Evolutionary conservation across 2,888 invertebrate species (phyloP).

Genomic region (Hyppa rectilinea): DNA sequence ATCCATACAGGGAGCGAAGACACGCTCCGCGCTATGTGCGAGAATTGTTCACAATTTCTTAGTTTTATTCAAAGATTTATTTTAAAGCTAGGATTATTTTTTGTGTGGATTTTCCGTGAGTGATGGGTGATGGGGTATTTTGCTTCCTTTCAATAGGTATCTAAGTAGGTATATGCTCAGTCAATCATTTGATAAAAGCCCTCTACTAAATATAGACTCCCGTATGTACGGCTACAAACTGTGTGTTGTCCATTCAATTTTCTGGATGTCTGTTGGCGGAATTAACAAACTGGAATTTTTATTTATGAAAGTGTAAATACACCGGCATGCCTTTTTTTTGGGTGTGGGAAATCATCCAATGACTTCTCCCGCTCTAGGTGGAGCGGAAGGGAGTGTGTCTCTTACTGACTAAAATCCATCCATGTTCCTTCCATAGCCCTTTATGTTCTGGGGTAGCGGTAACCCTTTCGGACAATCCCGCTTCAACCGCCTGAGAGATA

Average conservation of each 20-base stretch:
- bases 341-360: too few relatives aligned
- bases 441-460: too few relatives aligned
- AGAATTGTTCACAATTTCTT: conserved; percentile 56
- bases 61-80: conserved; percentile 58
- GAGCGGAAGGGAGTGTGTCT: too few relatives aligned
- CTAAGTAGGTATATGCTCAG: neutral
- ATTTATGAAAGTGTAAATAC: too few relatives aligned
- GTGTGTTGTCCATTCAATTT: neutral
- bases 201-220: neutral
- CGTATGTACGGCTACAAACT: neutral
- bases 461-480: too few relatives aligned
- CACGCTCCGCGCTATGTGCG: conserved; percentile 66
- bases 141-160: neutral
- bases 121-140: neutral
- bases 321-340: too few relatives aligned
- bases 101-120: conserved; percentile 5
- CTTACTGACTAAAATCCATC: too few relatives aligned
- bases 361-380: too few relatives aligned
- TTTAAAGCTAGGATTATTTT: conserved; percentile 40
- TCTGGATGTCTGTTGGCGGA: neutral
- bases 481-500: too few relatives aligned
- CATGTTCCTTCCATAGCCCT: too few relatives aligned
- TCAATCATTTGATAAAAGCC: neutral
- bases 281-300: neutral
- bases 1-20: conserved; percentile 73